These are phyloP conservation scores for Datnioides undecimradiatus DNA, from an alignment of 2,113 vertebrate genomes.

Conservation along the genomic window DNA sequence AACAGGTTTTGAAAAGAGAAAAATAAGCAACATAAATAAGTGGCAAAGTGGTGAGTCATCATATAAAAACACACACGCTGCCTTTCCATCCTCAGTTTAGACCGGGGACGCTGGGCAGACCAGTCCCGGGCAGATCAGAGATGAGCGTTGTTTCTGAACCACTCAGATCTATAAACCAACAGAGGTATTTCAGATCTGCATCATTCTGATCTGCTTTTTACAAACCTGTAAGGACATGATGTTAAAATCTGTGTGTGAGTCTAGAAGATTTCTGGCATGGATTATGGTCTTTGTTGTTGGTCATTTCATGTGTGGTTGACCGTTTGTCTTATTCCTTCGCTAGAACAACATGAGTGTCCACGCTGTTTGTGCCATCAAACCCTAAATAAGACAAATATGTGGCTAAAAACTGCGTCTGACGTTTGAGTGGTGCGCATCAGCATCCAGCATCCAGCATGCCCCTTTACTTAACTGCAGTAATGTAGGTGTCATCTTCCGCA, in stretches of 20 bases:
- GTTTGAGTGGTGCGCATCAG: neutral
- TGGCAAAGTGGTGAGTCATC: no score
- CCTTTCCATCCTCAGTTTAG: no score
- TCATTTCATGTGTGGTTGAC: neutral
- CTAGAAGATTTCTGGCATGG: neutral
- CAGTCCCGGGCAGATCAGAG: no score
- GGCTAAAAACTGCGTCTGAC: neutral
- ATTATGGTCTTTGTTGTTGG: neutral
- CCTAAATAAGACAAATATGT: no score
- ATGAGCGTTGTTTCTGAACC: no score
- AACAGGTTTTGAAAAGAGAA: neutral
- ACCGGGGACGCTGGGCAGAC: no score
- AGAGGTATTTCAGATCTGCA: no score
- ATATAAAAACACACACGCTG: no score
- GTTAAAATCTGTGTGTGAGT: neutral
- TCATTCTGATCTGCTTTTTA: no score
- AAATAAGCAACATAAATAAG: neutral
- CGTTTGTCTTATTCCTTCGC: neutral
- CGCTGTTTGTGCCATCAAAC: neutral
- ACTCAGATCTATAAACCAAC: no score
- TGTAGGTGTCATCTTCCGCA: conserved; percentile 20
- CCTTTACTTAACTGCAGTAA: neutral
- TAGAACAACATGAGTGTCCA: neutral
- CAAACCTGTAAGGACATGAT: neutral
- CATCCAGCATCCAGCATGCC: neutral